phyloP scores from a whole-genome alignment of 2,888 invertebrate species.

The Tachina grossa region DNA sequence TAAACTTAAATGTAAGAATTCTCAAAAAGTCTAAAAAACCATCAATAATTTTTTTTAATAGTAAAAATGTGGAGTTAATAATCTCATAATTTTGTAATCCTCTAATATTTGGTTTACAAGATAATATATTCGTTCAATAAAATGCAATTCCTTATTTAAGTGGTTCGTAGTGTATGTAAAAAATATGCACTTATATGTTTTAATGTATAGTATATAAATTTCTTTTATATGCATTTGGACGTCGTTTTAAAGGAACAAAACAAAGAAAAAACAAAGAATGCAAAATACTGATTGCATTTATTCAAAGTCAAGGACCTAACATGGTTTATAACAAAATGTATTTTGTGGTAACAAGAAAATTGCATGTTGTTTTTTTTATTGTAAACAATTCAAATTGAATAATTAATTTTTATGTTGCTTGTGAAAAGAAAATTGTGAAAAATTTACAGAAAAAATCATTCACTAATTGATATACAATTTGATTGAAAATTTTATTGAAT shows the following conservation, averaged over 20 bases:
- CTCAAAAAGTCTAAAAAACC: too few species aligned
- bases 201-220: neutral
- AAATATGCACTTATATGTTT: neutral
- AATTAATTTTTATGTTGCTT: neutral
- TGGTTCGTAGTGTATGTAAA: neutral
- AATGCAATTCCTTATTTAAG: too few species aligned
- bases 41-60: too few species aligned
- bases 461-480: too few species aligned
- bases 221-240: constrained; percentile 13
- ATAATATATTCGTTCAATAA: too few species aligned
- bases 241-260: constrained; percentile 9
- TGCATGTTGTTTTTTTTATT: constrained; percentile 10
- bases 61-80: too few species aligned
- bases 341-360: constrained; percentile 27
- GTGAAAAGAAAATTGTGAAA: neutral
- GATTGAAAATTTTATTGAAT: too few species aligned
- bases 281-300: constrained; percentile 25
- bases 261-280: neutral
- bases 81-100: too few species aligned
- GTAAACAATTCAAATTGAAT: neutral
- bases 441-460: neutral
- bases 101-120: too few species aligned
- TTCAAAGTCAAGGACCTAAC: constrained; percentile 71
- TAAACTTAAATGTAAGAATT: too few species aligned
- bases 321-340: constrained; percentile 45